Conservation (phyloP, 2,797 vertebrate species). For the Scleropages formosus region DNA sequence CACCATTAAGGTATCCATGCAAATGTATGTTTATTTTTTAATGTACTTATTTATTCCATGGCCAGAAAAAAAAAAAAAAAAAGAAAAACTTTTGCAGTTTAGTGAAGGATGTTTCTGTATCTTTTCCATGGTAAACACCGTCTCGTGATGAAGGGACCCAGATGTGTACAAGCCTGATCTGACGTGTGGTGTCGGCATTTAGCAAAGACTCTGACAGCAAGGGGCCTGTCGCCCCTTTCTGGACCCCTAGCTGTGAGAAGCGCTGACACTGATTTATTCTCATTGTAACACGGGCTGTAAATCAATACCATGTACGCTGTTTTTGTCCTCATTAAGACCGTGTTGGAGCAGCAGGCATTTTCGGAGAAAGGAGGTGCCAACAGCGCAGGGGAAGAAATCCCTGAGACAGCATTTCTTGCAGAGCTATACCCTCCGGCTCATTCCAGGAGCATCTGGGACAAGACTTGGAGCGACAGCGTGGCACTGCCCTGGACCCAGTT, state of each 20-base stretch:
- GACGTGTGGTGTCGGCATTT: background rate
- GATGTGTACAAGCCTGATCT: too few species aligned
- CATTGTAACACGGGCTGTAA: constrained; percentile 30
- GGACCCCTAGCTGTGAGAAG: background rate
- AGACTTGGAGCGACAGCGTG: background rate
- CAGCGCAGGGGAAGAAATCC: constrained; percentile 13
- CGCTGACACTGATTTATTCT: constrained; percentile 38
- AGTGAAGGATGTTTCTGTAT: background rate
- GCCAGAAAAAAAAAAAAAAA: too few species aligned
- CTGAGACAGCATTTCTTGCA: constrained; percentile 24
- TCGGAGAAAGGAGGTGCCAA: constrained; percentile 31
- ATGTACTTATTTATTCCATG: background rate
- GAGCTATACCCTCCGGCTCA: constrained; percentile 21
- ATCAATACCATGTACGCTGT: constrained; percentile 39
- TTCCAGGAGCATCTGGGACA: background rate
- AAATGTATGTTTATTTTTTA: background rate
- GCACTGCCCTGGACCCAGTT: background rate
- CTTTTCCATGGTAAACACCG: background rate
- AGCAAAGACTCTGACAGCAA: background rate
- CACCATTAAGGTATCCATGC: background rate
- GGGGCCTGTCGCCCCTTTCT: background rate
- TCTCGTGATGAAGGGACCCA: background rate
- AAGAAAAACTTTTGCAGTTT: background rate
- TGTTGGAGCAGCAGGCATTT: constrained; percentile 8
- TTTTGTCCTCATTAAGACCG: constrained; percentile 44